Conservation (phyloP, 2,888 invertebrate species). For the Tenthredo livida region DNA sequence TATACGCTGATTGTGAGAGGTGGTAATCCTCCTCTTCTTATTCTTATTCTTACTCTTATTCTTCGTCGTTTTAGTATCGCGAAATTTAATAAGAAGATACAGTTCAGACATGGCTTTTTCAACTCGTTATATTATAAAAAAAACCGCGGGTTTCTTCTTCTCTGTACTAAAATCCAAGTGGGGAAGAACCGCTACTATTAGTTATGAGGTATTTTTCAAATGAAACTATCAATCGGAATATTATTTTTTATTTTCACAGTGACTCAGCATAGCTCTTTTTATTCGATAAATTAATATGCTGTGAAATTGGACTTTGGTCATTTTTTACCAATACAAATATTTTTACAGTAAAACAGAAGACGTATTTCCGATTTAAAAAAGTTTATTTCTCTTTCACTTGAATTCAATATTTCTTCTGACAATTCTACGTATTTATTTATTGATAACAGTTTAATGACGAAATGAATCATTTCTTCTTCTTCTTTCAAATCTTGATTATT, state of each 20-base stretch:
- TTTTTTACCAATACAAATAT: background rate
- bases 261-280: background rate
- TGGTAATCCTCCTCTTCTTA: background rate
- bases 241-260: background rate
- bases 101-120: background rate
- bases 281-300: background rate
- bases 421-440: background rate
- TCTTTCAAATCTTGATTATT: too few species aligned
- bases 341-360: background rate
- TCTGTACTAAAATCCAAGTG: background rate
- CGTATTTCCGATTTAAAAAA: background rate
- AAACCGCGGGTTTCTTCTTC: background rate
- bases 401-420: background rate
- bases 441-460: background rate
- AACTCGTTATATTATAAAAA: background rate
- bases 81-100: background rate
- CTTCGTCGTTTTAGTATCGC: constrained; percentile 6
- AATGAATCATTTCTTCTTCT: background rate
- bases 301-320: background rate
- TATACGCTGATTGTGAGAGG: constrained; percentile 39
- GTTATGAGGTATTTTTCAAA: background rate
- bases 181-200: background rate
- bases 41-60: constrained; percentile 5
- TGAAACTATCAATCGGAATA: background rate
- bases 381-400: background rate